These are phyloP conservation scores for Villa cingulata DNA, from an alignment of 2,888 invertebrate species.

Conservation along the genomic window DNA sequence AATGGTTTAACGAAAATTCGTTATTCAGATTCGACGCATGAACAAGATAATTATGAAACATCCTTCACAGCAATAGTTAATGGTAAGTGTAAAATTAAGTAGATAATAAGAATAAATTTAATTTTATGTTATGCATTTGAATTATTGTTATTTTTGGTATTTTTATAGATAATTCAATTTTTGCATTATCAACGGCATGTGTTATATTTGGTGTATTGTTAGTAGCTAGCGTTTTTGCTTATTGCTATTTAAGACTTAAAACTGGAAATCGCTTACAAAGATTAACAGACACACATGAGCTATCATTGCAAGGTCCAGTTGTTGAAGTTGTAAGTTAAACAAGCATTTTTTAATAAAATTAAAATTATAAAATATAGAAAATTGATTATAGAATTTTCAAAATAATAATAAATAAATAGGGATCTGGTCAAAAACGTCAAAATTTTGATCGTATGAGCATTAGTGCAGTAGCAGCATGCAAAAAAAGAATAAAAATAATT, in stretches of 20 bases:
- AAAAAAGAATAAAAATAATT: no score
- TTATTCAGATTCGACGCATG: slow-evolving; percentile 45
- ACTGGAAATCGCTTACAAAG: slow-evolving; percentile 32
- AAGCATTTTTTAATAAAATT: background rate
- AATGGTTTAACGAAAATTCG: slow-evolving; percentile 50
- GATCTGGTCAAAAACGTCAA: no score
- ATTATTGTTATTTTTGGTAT: background rate
- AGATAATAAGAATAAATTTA: background rate
- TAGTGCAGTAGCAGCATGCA: no score
- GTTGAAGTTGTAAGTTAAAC: slow-evolving; percentile 49
- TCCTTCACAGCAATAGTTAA: slow-evolving; percentile 31
- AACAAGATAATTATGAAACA: slow-evolving; percentile 29
- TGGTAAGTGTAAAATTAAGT: slow-evolving; percentile 13
- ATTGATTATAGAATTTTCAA: background rate
- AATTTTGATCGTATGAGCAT: no score
- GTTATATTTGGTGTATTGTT: slow-evolving; percentile 53
- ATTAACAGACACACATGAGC: slow-evolving; percentile 47
- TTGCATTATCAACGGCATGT: slow-evolving; percentile 47
- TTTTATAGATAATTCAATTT: slow-evolving; percentile 19
- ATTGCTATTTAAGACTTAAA: slow-evolving; percentile 36
- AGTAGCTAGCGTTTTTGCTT: slow-evolving; percentile 44
- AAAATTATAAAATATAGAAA: background rate
- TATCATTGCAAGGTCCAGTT: slow-evolving; percentile 65
- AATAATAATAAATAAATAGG: no score
- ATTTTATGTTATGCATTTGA: no score